These are phyloP conservation scores for Bufo bufo DNA, from an alignment of 2,113 vertebrate genomes.

Conservation along the genomic window DNA sequence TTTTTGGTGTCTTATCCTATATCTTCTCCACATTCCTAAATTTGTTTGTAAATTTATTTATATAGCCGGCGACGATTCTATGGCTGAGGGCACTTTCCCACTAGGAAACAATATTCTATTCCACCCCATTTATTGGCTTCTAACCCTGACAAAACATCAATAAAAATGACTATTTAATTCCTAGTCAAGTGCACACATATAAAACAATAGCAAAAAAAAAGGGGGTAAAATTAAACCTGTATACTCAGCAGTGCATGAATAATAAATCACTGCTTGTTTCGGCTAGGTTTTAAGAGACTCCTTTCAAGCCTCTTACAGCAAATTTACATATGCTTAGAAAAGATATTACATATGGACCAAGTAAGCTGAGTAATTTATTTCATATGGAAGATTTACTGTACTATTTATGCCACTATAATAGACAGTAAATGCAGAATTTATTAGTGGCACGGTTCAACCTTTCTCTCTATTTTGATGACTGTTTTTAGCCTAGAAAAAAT, in stretches of 20 bases:
- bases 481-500: neutral
- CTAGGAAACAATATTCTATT: constrained; percentile 56
- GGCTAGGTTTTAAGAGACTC: constrained; percentile 64
- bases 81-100: constrained; percentile 37
- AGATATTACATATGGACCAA: constrained; percentile 60
- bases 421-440: constrained; percentile 60
- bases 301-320: constrained; percentile 63
- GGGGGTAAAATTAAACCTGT: constrained; percentile 63
- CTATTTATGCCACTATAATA: constrained; percentile 60
- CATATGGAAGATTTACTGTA: constrained; percentile 58
- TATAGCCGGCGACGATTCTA: constrained; percentile 28
- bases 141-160: constrained; percentile 61
- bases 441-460: neutral
- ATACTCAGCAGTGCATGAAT: constrained; percentile 62
- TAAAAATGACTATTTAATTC: constrained; percentile 66
- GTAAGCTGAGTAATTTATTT: constrained; percentile 63
- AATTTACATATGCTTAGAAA: constrained; percentile 65
- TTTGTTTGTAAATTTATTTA: constrained; percentile 40
- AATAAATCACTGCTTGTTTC: constrained; percentile 65
- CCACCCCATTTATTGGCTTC: constrained; percentile 44
- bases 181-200: constrained; percentile 66
- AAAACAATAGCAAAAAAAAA: constrained; percentile 65
- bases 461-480: neutral
- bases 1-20: constrained; percentile 42
- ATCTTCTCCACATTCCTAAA: constrained; percentile 33